Evolutionary conservation across 2,113 vertebrate species (phyloP), one percentile per base, ranked within the genome.

Genomic region (Engystomops pustulosus): DNA sequence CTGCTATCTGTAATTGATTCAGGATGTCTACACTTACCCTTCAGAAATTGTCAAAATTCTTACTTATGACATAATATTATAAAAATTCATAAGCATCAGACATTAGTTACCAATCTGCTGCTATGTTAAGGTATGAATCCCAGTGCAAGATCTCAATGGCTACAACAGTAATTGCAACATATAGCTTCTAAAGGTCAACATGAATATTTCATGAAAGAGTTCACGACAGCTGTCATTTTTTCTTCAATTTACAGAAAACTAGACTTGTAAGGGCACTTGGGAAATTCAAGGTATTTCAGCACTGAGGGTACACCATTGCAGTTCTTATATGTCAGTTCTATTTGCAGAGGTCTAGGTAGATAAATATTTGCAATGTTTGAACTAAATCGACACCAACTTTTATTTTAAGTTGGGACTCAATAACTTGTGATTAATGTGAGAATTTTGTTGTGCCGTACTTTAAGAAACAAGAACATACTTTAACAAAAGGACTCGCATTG

Each of bases 171-270:
- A 88, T 90, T 89, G 80, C 88, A 91, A 88, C 44, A 67, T 78
- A 86, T 12, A 86, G 30, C 71, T 82, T 85, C 30, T 86, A 91
- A 92, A 91, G 88, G 87, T 91, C 90, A 89, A 51, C 75, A 84
- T 51, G 47, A 88, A 86, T 85, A 67, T 86, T 91, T 90, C 76
- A 67, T 87, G 83, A 85, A 88, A 91, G 83, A 81, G 81, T 86
- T 83, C 53, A 88, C 86, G 88, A 92, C 90, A 90, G 86, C 86
- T 92, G 85, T 89, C 90, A 88, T 91, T 91, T 88, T 86, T 89
- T 79, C 80, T 87, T 91, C 78, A 88, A 82, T 89, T 86, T 62
- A 77, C 87, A 90, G 85, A 87, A 89, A 87, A 77, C 49, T 86
- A 12, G n/a, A 69, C 76, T 81, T 89, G 84, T 34, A 75, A 89